Evolutionary conservation across 2,113 vertebrate genomes (phyloP), one percentile per base, ranked within the genome.

Genomic region (Etheostoma spectabile): DNA sequence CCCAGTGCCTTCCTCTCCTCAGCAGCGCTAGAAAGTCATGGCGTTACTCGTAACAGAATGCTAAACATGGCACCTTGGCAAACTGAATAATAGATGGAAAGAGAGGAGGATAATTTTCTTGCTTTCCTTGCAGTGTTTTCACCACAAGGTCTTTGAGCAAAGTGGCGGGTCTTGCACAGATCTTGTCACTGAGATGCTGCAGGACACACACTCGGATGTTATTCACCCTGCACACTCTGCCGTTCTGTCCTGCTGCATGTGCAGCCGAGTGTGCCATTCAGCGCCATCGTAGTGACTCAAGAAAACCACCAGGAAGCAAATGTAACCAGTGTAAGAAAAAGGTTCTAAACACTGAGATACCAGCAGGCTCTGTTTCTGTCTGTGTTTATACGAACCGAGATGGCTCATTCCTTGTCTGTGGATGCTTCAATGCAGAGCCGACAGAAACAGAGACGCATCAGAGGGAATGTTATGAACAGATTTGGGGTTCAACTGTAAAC

Each of bases 31-130:
- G 55, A 85, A 81, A 85, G 87, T 86, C 82, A 72, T 0, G 42
- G 62, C 2, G 18, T 35, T n/a, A 8, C 57, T 10, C 2, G 77
- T 74, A 85, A 90, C 86, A 70, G 53, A 82, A 90, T 53, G 74
- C 86, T 71, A 35, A 86, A 62, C 70, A 30, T n/a, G 69, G 79
- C 86, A 78, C 82, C 78, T 72, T 75, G 83, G 77, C 42, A 16
- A 55, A 0, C 70, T 86, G 74, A 91, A 89, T 91, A 86, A 89
- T 86, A 61, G 53, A 89, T 89, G 73, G 19, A 45, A 78, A 38
- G 5, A n/a, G 55, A 76, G 65, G 55, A 30, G 84, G 33, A 33
- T 82, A 66, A 59, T 77, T 74, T 57, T 89, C 80, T n/a, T 75
- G 73, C 77, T 85, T 73, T 79, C 53, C 53, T 75, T 67, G 73